Percentiles rank a stretch among this genome's conserved stretches.
These are phyloP conservation scores for Chloroceryle amazona DNA, from an alignment of 2,797 vertebrate genomes.

Conservation along the genomic window DNA sequence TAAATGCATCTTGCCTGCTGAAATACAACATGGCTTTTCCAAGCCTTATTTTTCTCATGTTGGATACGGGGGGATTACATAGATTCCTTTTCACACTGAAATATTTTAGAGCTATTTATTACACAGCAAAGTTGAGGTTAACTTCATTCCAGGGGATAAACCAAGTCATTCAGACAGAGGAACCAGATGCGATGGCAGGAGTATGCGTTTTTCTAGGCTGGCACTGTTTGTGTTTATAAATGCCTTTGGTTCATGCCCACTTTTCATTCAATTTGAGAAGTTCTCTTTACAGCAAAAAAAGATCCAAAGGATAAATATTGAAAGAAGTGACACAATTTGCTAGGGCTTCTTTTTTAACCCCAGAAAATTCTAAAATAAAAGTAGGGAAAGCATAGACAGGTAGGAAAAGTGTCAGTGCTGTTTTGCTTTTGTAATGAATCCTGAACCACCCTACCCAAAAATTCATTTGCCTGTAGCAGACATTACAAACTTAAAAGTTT, in stretches of 20 bases:
- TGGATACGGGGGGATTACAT: constrained; percentile 50
- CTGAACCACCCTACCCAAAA: neutral
- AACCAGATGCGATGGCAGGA: neutral
- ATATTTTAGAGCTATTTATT: constrained; percentile 63
- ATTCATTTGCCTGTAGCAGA: neutral
- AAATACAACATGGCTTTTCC: constrained; percentile 13
- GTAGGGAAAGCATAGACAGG: neutral
- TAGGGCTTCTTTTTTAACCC: neutral
- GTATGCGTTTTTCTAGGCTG: constrained; percentile 44
- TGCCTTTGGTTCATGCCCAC: neutral
- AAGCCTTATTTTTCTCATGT: constrained; percentile 21
- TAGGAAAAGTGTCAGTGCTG: neutral
- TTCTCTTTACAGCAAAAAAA: neutral
- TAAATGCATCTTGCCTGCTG: constrained; percentile 58
- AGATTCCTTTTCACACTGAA: constrained; percentile 60
- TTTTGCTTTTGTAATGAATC: neutral
- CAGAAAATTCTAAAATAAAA: neutral
- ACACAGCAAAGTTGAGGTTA: constrained; percentile 21
- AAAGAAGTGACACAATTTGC: neutral
- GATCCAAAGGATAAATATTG: neutral
- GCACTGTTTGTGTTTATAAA: neutral
- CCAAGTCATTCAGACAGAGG: constrained; percentile 33
- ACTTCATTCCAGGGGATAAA: constrained; percentile 22
- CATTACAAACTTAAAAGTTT: neutral
- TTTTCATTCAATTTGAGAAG: constrained; percentile 9